phyloP scores from a whole-genome alignment of 2,113 vertebrate genomes.

The Peromyscus californicus region DNA sequence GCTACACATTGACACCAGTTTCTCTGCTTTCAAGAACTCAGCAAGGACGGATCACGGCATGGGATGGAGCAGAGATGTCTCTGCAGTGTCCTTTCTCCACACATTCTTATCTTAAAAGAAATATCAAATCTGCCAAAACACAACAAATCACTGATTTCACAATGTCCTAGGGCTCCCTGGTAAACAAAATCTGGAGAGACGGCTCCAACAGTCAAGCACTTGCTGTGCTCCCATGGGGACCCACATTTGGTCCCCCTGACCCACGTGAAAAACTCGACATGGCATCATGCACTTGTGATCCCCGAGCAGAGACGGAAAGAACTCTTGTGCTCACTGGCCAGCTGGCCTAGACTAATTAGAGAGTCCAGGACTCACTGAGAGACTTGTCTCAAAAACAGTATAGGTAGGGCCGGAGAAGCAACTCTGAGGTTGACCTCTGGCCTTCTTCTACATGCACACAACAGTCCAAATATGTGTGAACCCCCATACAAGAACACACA shows the following conservation, averaged over 20 bases:
- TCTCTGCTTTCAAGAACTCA: background rate
- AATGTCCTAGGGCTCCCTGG: background rate
- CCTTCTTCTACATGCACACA: background rate
- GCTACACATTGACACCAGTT: background rate
- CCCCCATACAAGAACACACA: background rate
- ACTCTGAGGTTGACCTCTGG: background rate
- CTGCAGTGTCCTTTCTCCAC: accelerated
- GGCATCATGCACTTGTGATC: background rate
- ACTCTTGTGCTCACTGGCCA: background rate
- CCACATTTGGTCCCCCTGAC: background rate
- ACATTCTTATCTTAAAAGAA: background rate
- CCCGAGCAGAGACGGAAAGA: no score
- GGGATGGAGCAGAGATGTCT: no score
- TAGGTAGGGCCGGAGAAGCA: background rate
- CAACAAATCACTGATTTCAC: background rate
- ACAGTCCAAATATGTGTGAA: background rate
- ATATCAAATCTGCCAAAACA: background rate
- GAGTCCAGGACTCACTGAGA: background rate
- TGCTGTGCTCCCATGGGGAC: background rate
- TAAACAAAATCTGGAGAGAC: background rate
- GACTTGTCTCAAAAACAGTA: background rate
- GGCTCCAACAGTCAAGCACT: accelerated
- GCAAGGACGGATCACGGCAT: accelerated
- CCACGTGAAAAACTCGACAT: background rate
- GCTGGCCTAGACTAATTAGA: no score